Base-by-base conservation (phyloP, 1,140 invertebrate species). In the Hetaerina americana region DNA sequence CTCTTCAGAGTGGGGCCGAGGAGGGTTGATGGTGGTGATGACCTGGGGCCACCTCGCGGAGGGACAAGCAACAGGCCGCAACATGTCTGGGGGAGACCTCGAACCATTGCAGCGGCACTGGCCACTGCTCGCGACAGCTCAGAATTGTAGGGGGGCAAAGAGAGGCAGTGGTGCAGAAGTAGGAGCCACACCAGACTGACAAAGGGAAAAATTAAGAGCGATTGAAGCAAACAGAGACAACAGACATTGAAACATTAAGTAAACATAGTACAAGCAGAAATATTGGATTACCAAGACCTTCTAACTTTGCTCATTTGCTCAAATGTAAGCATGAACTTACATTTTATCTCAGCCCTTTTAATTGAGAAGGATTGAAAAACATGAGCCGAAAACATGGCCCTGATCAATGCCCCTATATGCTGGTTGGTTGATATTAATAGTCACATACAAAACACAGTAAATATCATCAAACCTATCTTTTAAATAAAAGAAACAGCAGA, bases 1-100 rank as follows among this genome's bases (percentile, higher is more conserved):
- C 84, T 84, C 75, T 88, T 87, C 31, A 89, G 79, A 78, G 87
- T 86, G 24, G 87, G 85, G 67, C 87, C 82, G 70, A 87, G 87
- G 6, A 86, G 77, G 49, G 85, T 86, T 72, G 82, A 84, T 68
- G 84, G 82, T 75, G 85, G 83, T 0, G 87, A 57, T 5, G 40
- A 12, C 22, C 40, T n/a, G 2, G 40, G 40, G 15, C 40, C 10
- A 57, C 40, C 10, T 5, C 10, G 40, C 2, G 40, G 84, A 73
- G 90, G 88, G 10, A 91, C 86, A 29, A 92, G 81, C 3, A 94
- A 79, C 26, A 93, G 82, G 22, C 89, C 89, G 75, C 90, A 90
- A 75, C 89, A 91, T 0, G 90, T 87, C 77, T 88, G 86, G 1
- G 93, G 80, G 5, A 93, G 84, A 69, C 88, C 87, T 1, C 86